phyloP scores from a whole-genome alignment of 2,888 invertebrate genomes.

The Lycophotia porphyrea region DNA sequence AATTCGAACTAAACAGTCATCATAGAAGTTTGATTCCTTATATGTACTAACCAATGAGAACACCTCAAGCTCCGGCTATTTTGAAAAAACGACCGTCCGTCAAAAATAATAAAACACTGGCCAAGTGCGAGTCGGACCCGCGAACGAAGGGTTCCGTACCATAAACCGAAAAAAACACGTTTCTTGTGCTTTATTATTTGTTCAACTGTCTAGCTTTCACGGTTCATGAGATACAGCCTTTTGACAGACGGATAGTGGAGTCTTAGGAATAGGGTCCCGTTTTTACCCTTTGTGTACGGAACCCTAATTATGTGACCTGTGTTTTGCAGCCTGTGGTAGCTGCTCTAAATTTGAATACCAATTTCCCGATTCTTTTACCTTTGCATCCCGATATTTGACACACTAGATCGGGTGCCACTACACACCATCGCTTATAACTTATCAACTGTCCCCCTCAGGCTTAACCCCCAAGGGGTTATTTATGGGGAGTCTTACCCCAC shows the following conservation, averaged over 20 bases:
- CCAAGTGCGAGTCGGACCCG: no score
- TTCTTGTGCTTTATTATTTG: no score
- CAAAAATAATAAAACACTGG: no score
- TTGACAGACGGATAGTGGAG: no score
- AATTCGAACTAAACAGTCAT: background rate
- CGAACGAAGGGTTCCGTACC: no score
- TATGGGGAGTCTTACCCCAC: slow-evolving; percentile 59
- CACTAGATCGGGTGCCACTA: background rate
- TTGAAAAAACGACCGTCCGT: background rate
- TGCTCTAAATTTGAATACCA: background rate
- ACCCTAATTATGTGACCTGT: no score
- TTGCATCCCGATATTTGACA: background rate
- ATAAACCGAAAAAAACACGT: no score
- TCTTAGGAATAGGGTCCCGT: no score
- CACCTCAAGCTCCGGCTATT: background rate
- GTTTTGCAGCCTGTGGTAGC: background rate
- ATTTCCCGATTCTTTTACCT: background rate
- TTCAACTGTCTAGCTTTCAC: no score
- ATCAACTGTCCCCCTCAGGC: slow-evolving; percentile 73
- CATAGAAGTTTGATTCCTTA: background rate
- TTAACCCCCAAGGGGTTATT: slow-evolving; percentile 66
- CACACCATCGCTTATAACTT: slow-evolving; percentile 67
- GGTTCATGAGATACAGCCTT: no score
- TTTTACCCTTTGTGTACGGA: no score
- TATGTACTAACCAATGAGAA: background rate